These are phyloP conservation scores for Neoscelio sp. DNA, from an alignment of 2,888 invertebrate species.

Conservation along the genomic window DNA sequence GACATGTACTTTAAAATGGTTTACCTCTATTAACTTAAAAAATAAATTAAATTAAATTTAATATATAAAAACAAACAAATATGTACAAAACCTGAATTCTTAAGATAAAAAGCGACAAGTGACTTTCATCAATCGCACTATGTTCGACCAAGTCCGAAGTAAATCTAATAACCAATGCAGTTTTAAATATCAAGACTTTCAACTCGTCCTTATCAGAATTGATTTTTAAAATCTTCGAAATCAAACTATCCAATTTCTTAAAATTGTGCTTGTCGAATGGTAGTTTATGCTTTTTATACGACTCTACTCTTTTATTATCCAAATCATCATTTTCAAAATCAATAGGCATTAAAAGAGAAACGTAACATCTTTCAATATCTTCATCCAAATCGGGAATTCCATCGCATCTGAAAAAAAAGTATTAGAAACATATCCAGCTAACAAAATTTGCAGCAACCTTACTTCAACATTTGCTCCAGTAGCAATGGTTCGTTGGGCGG, in stretches of 20 bases:
- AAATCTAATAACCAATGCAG: conserved; percentile 40
- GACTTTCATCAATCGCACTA: conserved; percentile 2
- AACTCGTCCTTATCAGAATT: conserved; percentile 32
- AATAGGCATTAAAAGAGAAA: conserved; percentile 67
- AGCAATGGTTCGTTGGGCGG: conserved; percentile 6
- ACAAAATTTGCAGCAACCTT: too few species aligned
- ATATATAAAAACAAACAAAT: too few species aligned
- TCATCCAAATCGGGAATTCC: conserved; percentile 51
- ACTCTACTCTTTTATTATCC: not conserved
- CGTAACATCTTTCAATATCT: conserved; percentile 73
- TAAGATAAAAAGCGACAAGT: not conserved
- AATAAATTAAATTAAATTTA: not conserved
- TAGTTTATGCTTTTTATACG: conserved; percentile 28
- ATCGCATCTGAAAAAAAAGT: conserved; percentile 41
- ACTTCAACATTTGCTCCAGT: conserved; percentile 20
- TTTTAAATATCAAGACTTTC: conserved; percentile 54
- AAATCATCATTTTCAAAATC: not conserved
- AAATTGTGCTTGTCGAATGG: conserved; percentile 29
- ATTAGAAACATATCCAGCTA: too few species aligned
- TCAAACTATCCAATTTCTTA: conserved; percentile 22
- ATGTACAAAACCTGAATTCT: conserved; percentile 35
- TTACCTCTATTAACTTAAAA: too few species aligned
- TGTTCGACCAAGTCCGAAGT: conserved; percentile 52
- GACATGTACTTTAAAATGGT: too few species aligned
- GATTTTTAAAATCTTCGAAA: conserved; percentile 23